Conservation (phyloP, 2,888 invertebrate species). For the Xanthia icteritia region DNA sequence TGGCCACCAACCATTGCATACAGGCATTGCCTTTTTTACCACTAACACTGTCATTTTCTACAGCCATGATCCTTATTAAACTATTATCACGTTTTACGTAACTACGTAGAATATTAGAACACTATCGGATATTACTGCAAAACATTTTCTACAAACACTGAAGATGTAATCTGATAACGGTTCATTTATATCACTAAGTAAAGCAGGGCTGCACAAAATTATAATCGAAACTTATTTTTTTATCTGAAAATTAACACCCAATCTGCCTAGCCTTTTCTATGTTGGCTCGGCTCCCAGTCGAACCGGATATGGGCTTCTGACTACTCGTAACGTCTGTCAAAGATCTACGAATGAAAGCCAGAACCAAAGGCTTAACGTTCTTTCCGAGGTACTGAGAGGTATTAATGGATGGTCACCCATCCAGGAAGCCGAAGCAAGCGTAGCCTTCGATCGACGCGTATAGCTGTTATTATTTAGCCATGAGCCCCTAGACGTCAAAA, state of each 20-base stretch:
- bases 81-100: background rate
- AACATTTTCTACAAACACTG: conserved; percentile 23
- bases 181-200: conserved; percentile 20
- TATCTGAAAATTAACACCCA: background rate
- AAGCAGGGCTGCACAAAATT: conserved; percentile 34
- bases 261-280: background rate
- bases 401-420: no score
- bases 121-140: conserved; percentile 5
- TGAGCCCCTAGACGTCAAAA: no score
- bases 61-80: conserved; percentile 15
- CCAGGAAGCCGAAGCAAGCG: no score
- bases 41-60: background rate
- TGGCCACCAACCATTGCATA: conserved; percentile 50
- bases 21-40: conserved; percentile 30
- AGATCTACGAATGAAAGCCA: no score
- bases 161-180: conserved; percentile 33
- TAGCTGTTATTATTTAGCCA: no score
- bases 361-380: no score
- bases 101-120: background rate
- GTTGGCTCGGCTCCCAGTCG: background rate
- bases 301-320: background rate
- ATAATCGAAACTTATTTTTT: no score
- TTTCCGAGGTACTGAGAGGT: no score
- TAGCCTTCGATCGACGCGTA: no score
- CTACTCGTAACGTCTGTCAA: background rate